Evolutionary conservation across 2,888 invertebrate species (phyloP).

Genomic region (Coenonympha glycerion): DNA sequence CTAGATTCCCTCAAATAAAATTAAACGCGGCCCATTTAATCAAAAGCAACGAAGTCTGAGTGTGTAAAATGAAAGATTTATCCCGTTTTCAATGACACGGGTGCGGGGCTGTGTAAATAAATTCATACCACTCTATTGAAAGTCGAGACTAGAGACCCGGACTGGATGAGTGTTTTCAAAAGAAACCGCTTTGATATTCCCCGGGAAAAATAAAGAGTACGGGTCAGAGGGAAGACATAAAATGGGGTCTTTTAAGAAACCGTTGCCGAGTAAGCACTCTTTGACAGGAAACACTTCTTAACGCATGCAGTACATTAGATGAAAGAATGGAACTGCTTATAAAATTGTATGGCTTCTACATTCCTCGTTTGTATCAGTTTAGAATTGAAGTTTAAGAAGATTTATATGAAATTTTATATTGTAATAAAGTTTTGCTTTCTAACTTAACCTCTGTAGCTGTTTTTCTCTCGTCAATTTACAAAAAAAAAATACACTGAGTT

Average conservation of each 20-base stretch:
- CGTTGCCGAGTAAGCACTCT: slow-evolving; percentile 28
- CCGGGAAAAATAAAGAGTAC: slow-evolving; percentile 38
- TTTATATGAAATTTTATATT: too few relatives aligned
- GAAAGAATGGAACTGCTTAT: slow-evolving; percentile 5
- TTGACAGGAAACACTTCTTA: slow-evolving; percentile 27
- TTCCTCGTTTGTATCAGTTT: background rate
- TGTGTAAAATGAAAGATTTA: slow-evolving; percentile 59
- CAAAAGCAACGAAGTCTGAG: slow-evolving; percentile 52
- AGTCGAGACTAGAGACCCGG: slow-evolving; percentile 43
- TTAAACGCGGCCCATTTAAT: slow-evolving; percentile 45
- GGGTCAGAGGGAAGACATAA: slow-evolving; percentile 35
- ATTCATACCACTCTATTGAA: slow-evolving; percentile 62
- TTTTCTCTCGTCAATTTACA: too few relatives aligned
- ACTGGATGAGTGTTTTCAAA: slow-evolving; percentile 48
- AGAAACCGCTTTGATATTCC: slow-evolving; percentile 51
- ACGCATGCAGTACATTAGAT: slow-evolving; percentile 21
- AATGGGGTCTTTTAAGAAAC: slow-evolving; percentile 28
- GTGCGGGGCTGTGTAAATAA: slow-evolving; percentile 44
- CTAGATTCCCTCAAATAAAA: slow-evolving; percentile 9
- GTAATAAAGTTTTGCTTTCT: too few relatives aligned
- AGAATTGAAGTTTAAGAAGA: too few relatives aligned
- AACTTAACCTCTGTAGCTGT: too few relatives aligned
- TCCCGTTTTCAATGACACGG: slow-evolving; percentile 36
- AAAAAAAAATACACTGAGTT: too few relatives aligned
- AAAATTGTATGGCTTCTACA: background rate